Base-by-base conservation (phyloP, 2,888 invertebrate genomes). In the Brachypterus glaber region DNA sequence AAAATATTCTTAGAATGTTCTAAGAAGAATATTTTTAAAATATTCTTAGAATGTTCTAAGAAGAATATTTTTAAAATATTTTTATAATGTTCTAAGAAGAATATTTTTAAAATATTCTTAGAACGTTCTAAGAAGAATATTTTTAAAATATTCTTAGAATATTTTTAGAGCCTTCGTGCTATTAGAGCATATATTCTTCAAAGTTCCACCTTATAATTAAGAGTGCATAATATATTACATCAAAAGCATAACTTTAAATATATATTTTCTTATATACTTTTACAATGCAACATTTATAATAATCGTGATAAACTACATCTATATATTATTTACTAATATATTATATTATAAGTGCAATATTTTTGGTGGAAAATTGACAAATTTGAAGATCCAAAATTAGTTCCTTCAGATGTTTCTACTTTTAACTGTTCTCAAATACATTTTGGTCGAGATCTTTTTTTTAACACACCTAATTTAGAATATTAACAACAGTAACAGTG, bases 401-500 rank as follows among this genome's bases (percentile, higher is more conserved):
- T n/a, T n/a, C n/a, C n/a, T n/a, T n/a, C n/a, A n/a, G n/a, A n/a
- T n/a, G n/a, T n/a, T n/a, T n/a, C n/a, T n/a, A n/a, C n/a, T n/a
- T n/a, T n/a, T n/a, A n/a, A n/a, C n/a, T n/a, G n/a, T n/a, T n/a
- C n/a, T n/a, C 8, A 11, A 27, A 27, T 27, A 13, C 4, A 27
- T 9, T 27, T 27, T 5, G 27, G 12, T 52, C 55, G 50, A 51
- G 54, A 48, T 48, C 31, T 16, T 8, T n/a, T 7, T 40, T 33
- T 47, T 47, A 52, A 51, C 46, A 51, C 44, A 46, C 46, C 40
- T 50, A 49, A 43, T 52, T 52, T 50, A 57, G 55, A 56, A 56
- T 55, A 56, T 56, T 51, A 61, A 58, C 55, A 58, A 58, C 55
- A 53, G 54, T 56, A 63, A 63, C 63, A 63, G 55, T 56, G 55